Percentiles rank a stretch among this genome's conserved stretches.
phyloP scores from a whole-genome alignment of 1,140 invertebrate genomes.

The Notospermus geniculatus region DNA sequence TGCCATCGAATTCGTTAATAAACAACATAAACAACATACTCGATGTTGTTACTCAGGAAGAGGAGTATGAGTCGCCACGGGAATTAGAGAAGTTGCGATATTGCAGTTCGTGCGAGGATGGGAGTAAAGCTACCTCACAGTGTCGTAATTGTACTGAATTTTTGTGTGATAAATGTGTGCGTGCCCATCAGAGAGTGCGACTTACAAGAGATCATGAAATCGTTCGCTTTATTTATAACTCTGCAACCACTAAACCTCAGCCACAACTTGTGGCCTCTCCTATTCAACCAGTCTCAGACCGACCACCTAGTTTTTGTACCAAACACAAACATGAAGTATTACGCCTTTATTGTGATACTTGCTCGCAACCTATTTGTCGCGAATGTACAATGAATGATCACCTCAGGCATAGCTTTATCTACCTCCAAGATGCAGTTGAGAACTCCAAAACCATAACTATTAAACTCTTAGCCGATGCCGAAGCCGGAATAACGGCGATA shows the following conservation, averaged over 20 bases:
- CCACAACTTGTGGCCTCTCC: constrained; percentile 16
- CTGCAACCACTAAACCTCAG: constrained; percentile 14
- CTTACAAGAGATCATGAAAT: constrained; percentile 72
- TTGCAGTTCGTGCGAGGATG: constrained; percentile 56
- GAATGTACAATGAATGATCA: constrained; percentile 71
- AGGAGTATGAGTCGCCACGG: constrained; percentile 31
- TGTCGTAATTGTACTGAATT: constrained; percentile 76
- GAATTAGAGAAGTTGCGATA: constrained; percentile 28
- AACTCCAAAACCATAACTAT: constrained; percentile 58
- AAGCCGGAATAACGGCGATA: constrained; percentile 56
- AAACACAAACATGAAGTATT: constrained; percentile 65
- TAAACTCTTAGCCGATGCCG: constrained; percentile 58
- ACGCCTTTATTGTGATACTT: constrained; percentile 73
- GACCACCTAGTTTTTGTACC: constrained; percentile 58
- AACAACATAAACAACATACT: constrained; percentile 47
- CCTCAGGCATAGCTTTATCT: constrained; percentile 67
- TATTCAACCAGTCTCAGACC: constrained; percentile 23
- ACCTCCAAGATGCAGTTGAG: constrained; percentile 69
- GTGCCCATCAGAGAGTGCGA: constrained; percentile 69
- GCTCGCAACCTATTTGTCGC: constrained; percentile 66
- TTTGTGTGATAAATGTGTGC: constrained; percentile 72
- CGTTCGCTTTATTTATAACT: constrained; percentile 53
- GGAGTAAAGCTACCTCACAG: constrained; percentile 51
- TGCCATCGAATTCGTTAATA: constrained; percentile 50
- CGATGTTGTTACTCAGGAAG: constrained; percentile 49